phyloP scores from a whole-genome alignment of 2,113 vertebrate genomes.

The Ciconia boyciana region DNA sequence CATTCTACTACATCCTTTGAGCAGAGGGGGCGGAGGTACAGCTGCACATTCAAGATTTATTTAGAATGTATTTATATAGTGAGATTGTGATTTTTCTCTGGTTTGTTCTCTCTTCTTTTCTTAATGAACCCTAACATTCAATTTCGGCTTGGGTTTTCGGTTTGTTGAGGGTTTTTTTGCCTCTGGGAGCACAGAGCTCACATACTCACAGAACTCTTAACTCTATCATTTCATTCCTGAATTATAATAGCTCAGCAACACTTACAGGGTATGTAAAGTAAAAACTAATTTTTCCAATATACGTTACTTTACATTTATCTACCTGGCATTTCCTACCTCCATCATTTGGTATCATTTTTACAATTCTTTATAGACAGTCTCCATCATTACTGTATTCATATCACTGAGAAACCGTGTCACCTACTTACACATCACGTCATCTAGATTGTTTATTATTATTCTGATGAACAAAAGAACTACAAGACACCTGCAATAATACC shows the following conservation, averaged over 20 bases:
- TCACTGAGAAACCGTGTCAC: rapidly evolving
- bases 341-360: neutral
- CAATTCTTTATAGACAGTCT: neutral
- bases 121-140: neutral
- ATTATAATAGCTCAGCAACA: neutral
- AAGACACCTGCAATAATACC: neutral
- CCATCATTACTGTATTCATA: neutral
- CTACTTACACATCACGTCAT: neutral
- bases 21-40: neutral
- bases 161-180: neutral
- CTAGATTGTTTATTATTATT: neutral
- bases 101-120: neutral
- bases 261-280: neutral
- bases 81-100: neutral
- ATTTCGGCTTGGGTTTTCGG: neutral
- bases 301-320: neutral
- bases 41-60: slow-evolving; percentile 1
- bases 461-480: neutral
- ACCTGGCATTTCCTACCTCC: neutral
- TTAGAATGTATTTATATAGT: neutral
- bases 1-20: slow-evolving; percentile 10
- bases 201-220: neutral
- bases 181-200: neutral
- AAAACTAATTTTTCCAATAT: neutral
- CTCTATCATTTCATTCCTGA: neutral